Percentiles rank a stretch among this genome's conserved stretches.
These are phyloP conservation scores for Morphnarchus princeps DNA, from an alignment of 2,113 vertebrate genomes.

Conservation along the genomic window DNA sequence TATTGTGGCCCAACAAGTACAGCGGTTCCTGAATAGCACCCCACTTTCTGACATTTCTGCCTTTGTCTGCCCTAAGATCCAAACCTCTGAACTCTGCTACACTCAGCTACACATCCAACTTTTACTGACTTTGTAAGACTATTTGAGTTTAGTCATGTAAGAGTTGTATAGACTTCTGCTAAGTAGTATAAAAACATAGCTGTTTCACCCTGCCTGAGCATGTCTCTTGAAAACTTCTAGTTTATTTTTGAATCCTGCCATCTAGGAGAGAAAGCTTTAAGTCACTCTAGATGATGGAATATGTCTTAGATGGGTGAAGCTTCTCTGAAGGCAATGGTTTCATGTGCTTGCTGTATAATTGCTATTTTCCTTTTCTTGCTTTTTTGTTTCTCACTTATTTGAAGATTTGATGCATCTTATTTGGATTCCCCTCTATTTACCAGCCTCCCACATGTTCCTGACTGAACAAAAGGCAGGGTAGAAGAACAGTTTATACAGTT, in stretches of 20 bases:
- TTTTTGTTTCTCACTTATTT: background rate
- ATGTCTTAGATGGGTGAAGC: background rate
- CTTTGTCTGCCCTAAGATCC: background rate
- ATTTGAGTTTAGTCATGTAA: rapidly evolving
- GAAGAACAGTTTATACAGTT: background rate
- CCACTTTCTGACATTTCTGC: background rate
- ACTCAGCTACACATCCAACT: background rate
- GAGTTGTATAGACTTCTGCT: background rate
- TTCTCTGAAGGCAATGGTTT: background rate
- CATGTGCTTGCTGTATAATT: background rate
- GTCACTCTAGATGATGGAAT: background rate
- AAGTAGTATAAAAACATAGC: background rate
- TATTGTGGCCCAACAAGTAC: background rate
- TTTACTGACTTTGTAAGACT: background rate
- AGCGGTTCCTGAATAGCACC: background rate
- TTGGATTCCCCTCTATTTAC: background rate
- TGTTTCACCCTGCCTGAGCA: background rate
- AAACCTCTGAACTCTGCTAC: background rate
- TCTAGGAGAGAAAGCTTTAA: background rate
- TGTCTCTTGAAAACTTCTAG: background rate
- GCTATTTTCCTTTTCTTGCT: background rate
- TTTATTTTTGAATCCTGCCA: background rate
- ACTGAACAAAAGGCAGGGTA: background rate
- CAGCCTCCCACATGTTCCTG: background rate
- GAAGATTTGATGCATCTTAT: background rate